Evolutionary conservation across 2,888 invertebrate species (phyloP).

Genomic region (Rugalucina vietnamica): DNA sequence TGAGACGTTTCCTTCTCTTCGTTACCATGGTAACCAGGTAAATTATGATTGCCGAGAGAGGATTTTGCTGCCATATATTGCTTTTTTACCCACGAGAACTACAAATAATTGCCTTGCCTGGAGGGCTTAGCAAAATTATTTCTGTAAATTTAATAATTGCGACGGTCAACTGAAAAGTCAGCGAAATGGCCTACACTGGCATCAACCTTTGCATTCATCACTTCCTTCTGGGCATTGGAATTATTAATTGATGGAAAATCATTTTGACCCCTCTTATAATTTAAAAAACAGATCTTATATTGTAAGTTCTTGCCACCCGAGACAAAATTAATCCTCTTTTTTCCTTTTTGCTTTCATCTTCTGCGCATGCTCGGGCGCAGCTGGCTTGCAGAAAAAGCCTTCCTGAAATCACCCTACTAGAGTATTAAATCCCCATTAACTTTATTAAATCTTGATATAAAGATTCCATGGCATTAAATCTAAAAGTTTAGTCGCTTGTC

Average conservation of each 20-base stretch:
- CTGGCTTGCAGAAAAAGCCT: no score
- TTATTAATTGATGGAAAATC: no score
- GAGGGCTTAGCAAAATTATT: constrained; percentile 5
- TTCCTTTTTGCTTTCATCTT: no score
- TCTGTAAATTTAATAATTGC: constrained; percentile 4
- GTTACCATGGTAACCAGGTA: constrained; percentile 61
- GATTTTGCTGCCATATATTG: constrained; percentile 42
- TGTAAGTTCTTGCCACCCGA: no score
- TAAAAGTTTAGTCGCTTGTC: no score
- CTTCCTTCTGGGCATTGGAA: no score
- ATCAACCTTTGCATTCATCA: no score
- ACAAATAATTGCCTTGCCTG: constrained; percentile 9
- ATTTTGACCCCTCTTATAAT: no score
- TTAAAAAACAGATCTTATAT: no score
- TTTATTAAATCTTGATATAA: neutral
- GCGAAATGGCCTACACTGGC: no score
- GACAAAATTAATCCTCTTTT: no score
- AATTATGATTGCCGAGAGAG: constrained; percentile 49
- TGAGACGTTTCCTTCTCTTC: constrained; percentile 36
- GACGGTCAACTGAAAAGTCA: neutral
- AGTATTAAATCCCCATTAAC: neutral
- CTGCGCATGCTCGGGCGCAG: no score
- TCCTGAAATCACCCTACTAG: neutral
- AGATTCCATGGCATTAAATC: neutral
- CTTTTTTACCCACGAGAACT: constrained; percentile 18